Evolutionary conservation across 2,888 invertebrate species (phyloP).

Genomic region (Adineta ricciae): DNA sequence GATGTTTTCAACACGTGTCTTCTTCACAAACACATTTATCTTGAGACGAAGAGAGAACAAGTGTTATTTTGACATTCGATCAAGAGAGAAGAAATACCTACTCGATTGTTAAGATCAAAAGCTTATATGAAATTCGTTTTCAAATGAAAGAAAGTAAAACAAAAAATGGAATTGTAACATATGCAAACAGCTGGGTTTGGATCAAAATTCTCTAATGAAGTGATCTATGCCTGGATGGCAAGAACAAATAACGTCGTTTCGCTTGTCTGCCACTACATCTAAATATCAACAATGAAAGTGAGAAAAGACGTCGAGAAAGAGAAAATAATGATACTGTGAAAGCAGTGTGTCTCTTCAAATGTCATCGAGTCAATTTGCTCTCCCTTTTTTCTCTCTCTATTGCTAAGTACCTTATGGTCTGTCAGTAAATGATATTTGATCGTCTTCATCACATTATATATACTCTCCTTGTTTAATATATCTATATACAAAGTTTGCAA

Average conservation of each 20-base stretch:
- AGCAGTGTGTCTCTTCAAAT: constrained; percentile 12
- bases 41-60: constrained; percentile 9
- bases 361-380: constrained; percentile 9
- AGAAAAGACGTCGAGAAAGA: not conserved
- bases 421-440: constrained; percentile 1
- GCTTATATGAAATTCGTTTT: not conserved
- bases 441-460: not conserved
- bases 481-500: not conserved
- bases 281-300: not conserved
- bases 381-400: not conserved
- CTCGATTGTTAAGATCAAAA: not conserved
- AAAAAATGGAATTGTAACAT: not conserved
- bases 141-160: not conserved
- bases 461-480: not conserved
- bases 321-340: constrained; percentile 3
- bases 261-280: not conserved
- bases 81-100: not conserved
- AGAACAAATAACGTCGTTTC: not conserved
- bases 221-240: not conserved
- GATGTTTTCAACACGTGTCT: constrained; percentile 15
- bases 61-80: constrained; percentile 9
- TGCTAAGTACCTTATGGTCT: not conserved
- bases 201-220: not conserved
- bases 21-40: not conserved
- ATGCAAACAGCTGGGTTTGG: not conserved